phyloP scores from a whole-genome alignment of 2,113 vertebrate genomes.

The Nycticorax nycticorax region DNA sequence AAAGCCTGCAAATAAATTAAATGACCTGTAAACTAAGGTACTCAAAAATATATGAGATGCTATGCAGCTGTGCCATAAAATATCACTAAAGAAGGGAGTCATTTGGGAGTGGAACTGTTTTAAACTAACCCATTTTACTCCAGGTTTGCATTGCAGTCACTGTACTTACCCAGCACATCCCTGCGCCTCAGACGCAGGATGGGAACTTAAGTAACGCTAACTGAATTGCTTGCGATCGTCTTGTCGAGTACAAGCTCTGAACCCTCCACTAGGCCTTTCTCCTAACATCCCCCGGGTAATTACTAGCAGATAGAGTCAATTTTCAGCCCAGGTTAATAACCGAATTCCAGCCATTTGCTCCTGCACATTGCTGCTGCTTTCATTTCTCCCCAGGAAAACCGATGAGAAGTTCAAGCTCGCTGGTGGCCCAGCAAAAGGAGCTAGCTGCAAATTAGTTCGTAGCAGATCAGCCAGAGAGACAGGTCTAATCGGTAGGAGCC shows the following conservation, averaged over 20 bases:
- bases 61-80: slow-evolving; percentile 18
- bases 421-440: slow-evolving; percentile 1
- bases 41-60: slow-evolving; percentile 51
- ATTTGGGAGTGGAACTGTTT: not conserved
- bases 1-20: slow-evolving; percentile 49
- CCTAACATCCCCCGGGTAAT: not conserved
- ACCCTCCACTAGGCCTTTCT: not conserved
- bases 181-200: not conserved
- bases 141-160: not conserved
- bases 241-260: not conserved
- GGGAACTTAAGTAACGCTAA: not conserved
- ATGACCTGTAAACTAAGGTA: slow-evolving; percentile 60
- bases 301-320: not conserved
- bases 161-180: not conserved
- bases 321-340: slow-evolving; percentile 30
- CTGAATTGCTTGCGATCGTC: not conserved
- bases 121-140: not conserved
- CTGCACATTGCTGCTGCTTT: not conserved
- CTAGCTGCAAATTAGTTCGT: slow-evolving; percentile 23
- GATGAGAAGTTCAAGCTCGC: not conserved
- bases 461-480: not conserved
- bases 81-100: not conserved
- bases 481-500: not conserved
- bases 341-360: not conserved
- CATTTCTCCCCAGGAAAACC: not conserved